Base-by-base conservation (phyloP, 2,888 invertebrate species). In the Cosmorhoe ocellata region DNA sequence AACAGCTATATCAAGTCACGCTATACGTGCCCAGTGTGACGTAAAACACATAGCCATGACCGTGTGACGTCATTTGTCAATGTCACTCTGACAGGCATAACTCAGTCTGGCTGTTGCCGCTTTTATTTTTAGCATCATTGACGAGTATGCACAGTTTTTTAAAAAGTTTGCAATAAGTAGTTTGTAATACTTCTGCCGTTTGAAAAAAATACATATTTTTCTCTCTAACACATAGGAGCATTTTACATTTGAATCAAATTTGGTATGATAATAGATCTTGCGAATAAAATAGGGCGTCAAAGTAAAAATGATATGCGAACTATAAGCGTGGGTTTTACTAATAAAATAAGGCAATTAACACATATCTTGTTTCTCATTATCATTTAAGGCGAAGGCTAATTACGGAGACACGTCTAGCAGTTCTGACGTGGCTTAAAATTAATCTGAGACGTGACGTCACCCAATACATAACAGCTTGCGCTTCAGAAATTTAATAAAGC, bases 401-500 rank as follows among this genome's bases (percentile, higher is more conserved):
- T 4, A 18, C 49, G 62, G n/a, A n/a, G n/a, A 62, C 56, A 61
- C 50, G 45, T 54, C 37, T 49, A 55, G 50, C 54, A 59, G 51
- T 59, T 41, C 22, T 32, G 77, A 81, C 77, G 74, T 69, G 79
- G 76, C 72, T 81, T 74, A 74, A 79, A 81, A 84, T 83, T 81
- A 82, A 84, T 84, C 76, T 75, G 51, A 69, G 67, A 74, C 71
- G 70, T 58, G 49, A 42, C 43, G 48, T 51, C 44, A 45, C 66
- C 74, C 69, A 68, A 77, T 76, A 74, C 71, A 71, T 67, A 71
- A 67, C 69, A 63, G 69, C 63, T 61, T 67, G 65, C 66, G 76
- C 71, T 75, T 74, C 67, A 65, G 67, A 74, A 81, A 84, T 86
- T 86, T 87, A 87, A 87, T 87, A 87, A 84, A 85, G 82, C 67